phyloP scores from a whole-genome alignment of 1,140 invertebrate genomes.

The Eciton burchellii region DNA sequence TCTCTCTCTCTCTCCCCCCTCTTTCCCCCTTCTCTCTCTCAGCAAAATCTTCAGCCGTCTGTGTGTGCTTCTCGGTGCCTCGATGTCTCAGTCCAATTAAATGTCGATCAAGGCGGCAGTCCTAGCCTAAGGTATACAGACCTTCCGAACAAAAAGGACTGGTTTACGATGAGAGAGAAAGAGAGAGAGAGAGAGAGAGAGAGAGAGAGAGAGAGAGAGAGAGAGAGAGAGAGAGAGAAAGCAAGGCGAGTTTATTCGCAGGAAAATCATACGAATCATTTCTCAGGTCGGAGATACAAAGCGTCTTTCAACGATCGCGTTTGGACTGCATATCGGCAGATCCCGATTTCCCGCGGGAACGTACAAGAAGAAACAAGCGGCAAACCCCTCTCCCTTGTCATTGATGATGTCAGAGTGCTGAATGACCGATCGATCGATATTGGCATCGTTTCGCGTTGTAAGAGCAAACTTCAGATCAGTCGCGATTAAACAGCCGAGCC shows the following conservation, averaged over 20 bases:
- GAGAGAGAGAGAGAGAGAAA: not conserved
- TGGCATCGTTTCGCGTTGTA: too few relatives aligned
- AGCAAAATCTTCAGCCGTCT: constrained; percentile 71
- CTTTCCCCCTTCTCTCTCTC: too few relatives aligned
- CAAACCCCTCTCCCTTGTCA: not conserved
- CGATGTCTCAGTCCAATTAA: constrained; percentile 70
- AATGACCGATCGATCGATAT: not conserved
- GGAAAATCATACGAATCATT: constrained; percentile 39
- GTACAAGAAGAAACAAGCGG: not conserved
- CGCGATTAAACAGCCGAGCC: too few relatives aligned
- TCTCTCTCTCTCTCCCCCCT: constrained; percentile 52
- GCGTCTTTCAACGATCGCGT: constrained; percentile 20
- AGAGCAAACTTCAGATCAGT: too few relatives aligned
- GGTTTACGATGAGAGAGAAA: constrained; percentile 15
- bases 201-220: not conserved
- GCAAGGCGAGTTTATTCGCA: constrained; percentile 1
- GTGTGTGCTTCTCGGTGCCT: constrained; percentile 68
- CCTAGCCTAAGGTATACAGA: constrained; percentile 49
- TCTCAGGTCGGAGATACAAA: constrained; percentile 17
- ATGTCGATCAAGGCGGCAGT: constrained; percentile 62
- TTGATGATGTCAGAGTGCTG: not conserved
- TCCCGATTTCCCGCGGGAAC: constrained; percentile 36
- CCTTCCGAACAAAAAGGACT: constrained; percentile 28
- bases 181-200: not conserved
- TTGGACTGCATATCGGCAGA: constrained; percentile 28